Evolutionary conservation across 2,113 vertebrate genomes (phyloP), one percentile per base, ranked within the genome.

Genomic region (Ophiodon elongatus): DNA sequence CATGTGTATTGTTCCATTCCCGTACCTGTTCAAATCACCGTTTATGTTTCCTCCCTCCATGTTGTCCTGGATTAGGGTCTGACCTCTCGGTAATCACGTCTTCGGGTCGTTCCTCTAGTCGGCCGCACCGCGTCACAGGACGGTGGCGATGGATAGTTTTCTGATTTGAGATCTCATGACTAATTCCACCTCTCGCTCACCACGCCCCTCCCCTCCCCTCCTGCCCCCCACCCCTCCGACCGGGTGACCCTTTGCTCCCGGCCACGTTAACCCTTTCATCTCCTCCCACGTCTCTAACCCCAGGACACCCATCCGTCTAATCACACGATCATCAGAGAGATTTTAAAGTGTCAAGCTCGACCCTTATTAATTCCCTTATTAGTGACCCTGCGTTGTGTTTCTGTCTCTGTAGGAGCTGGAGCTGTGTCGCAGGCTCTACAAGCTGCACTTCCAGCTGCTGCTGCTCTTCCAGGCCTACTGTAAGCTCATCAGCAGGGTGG

Each of bases 401-500:
- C 27, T 90, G 76, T 91, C 63, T 94, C 62, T 88, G 50, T 73
- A 99, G 98, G 98, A 99, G 94, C 92, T 99, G 95, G 98, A 99
- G 92, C 92, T 99, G 79, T 99, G 98, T 89, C 97, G 98, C 76
- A 93, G 98, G 84, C 94, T 99, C 21, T 99, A 99, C 91, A 99
- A 99, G 90, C 89, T 99, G 86, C 98, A 99, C 94, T 99, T 99
- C 88, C 98, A 99, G 93, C 94, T 99, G 92, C 95, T 99, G 82
- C 97, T 99, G 93, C 96, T 99, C 73, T 99, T 99, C 93, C 98
- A 99, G 94, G 97, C 98, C 73, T 99, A 99, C 86, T 98, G 97
- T 89, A 99, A 99, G 92, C 97, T 99, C 83, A 96, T 99, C 95
- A 97, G 91, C 94, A 96, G 96, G 93, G 97, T 99, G 86, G 97